Base-by-base conservation (phyloP, 2,797 vertebrate genomes). In the Gobio occitaniae region DNA sequence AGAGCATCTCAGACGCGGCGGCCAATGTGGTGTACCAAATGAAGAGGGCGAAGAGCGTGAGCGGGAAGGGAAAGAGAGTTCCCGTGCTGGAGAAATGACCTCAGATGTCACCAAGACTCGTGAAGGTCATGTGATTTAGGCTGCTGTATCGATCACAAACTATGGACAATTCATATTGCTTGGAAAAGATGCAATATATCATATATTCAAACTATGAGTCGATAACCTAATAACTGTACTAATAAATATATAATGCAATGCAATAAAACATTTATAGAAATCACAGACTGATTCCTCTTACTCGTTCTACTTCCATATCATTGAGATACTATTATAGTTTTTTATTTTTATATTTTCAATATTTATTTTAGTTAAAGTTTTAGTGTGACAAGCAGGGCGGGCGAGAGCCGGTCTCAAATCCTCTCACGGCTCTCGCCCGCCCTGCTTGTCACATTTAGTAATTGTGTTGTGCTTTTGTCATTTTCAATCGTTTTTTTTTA, bases 21-120 rank as follows among this genome's bases (percentile, higher is more conserved):
- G 95, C 95, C 1, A 92, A 92, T 4, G 90, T 94, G 32, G 92
- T 95, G 32, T 96, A 95, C 89, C 94, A 95, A 86, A 92, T 96
- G 94, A 96, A 92, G 90, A 93, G 94, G 84, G 95, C 91, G 21
- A 92, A 89, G 84, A 95, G 93, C 6, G 77, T 81, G 81, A 83
- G 6, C 56, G 74, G 19, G 65, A 85, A 72, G 16, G 17, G 71
- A n/a, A 21, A n/a, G 2, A 66, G 71, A 41, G 76, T n/a, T 74
- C 54, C 83, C 21, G 4, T 70, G 1, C 66, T 88, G 80, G 76
- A 86, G 29, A 83, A 86, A 54, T 89, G 78, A 91, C 15, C 66
- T 66, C 13, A 47, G 16, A 69, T 44, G 11, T 41, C 74, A 36
- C 16, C 21, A 2, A 50, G 15, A 7, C 56, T 78, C 15, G 6